A percentile compares a stretch with the other conserved stretches of the same genome.
These are phyloP conservation scores for Chloroclysta siterata DNA, from an alignment of 2,888 invertebrate genomes.

Conservation along the genomic window DNA sequence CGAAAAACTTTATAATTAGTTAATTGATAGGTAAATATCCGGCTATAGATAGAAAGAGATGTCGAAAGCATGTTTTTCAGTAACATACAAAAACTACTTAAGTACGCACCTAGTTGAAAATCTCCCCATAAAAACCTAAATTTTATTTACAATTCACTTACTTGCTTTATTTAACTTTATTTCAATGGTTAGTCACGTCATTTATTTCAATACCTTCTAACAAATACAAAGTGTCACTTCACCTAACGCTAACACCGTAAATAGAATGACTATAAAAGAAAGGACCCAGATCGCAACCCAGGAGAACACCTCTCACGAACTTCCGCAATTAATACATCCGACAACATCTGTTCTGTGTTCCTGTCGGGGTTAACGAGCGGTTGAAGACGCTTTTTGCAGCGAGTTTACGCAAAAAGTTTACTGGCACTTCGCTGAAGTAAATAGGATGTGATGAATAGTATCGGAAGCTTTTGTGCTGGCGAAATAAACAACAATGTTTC, in stretches of 20 bases:
- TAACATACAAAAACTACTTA: too few species aligned
- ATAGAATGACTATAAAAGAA: slow-evolving; percentile 41
- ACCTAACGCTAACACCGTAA: slow-evolving; percentile 12
- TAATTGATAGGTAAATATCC: too few species aligned
- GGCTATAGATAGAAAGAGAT: too few species aligned
- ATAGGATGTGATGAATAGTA: slow-evolving; percentile 19
- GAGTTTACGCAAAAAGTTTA: slow-evolving; percentile 25
- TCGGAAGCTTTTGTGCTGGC: slow-evolving; percentile 16
- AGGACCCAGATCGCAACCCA: slow-evolving; percentile 42
- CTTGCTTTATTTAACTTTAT: background rate
- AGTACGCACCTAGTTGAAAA: too few species aligned
- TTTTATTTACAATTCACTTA: too few species aligned
- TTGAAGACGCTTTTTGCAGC: slow-evolving; percentile 46
- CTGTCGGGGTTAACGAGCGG: slow-evolving; percentile 72
- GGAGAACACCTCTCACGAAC: slow-evolving; percentile 42
- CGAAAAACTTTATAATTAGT: background rate
- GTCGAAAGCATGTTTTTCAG: too few species aligned
- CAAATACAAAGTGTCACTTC: background rate
- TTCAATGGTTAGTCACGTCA: background rate
- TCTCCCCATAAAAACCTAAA: too few species aligned
- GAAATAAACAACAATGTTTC: slow-evolving; percentile 1
- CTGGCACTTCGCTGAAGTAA: slow-evolving; percentile 14
- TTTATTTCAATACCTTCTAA: background rate
- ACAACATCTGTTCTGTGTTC: slow-evolving; percentile 61
- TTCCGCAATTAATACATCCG: slow-evolving; percentile 70